Evolutionary conservation across 2,888 invertebrate species (phyloP).

Genomic region (Julus scanicus): DNA sequence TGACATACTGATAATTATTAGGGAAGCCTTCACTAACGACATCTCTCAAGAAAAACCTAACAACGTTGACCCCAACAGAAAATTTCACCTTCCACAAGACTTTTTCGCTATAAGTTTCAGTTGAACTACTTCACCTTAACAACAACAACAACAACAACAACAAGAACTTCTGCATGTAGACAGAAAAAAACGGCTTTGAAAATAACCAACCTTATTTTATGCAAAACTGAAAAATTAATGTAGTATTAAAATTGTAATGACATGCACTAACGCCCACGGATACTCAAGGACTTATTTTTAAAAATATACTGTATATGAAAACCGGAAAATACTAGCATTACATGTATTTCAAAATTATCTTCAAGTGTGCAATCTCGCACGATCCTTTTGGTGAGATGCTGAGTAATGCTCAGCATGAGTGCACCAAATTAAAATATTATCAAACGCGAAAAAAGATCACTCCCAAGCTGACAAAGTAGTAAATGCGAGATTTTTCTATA

Average conservation of each 20-base stretch:
- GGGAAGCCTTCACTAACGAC: not conserved
- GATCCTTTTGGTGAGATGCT: not conserved
- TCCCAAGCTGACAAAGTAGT: constrained; percentile 16
- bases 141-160: not conserved
- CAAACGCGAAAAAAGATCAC: not conserved
- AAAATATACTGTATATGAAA: not conserved
- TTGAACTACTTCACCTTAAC: not conserved
- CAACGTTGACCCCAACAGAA: not conserved
- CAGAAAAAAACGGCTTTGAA: not conserved
- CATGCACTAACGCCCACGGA: not conserved
- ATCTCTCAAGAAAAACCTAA: constrained; percentile 19
- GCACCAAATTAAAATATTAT: constrained; percentile 16
- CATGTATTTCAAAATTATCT: not conserved
- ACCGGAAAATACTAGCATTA: not conserved
- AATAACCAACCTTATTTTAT: not conserved
- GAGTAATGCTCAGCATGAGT: constrained; percentile 20
- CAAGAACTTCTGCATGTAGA: not conserved
- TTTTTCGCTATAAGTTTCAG: not conserved
- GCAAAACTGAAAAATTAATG: not conserved
- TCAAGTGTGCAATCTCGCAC: not conserved
- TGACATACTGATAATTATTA: constrained; percentile 16
- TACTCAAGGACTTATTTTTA: not conserved
- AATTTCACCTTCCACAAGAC: not conserved
- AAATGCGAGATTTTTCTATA: not conserved
- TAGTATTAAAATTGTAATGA: not conserved